Percentiles rank a stretch among this genome's conserved stretches.
phyloP scores from a whole-genome alignment of 2,797 vertebrate species.

The Phataginus tetradactyla region DNA sequence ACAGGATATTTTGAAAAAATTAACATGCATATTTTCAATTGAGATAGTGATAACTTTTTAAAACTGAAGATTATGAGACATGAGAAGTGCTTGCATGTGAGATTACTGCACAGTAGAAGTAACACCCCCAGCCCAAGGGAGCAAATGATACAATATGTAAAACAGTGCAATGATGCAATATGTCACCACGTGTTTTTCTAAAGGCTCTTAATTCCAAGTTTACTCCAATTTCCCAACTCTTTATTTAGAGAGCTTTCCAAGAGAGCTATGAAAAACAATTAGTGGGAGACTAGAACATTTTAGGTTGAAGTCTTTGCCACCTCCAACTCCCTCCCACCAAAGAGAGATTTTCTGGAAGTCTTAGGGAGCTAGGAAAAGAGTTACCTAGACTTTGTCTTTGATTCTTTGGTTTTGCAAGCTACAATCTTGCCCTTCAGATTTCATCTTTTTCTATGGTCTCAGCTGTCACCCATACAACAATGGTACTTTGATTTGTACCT shows the following conservation, averaged over 20 bases:
- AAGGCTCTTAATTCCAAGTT: conserved; percentile 34
- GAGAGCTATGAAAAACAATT: conserved; percentile 27
- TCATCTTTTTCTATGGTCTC: not conserved
- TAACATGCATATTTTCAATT: not conserved
- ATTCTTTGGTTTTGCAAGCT: not conserved
- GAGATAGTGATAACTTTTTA: not conserved
- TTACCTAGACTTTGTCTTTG: not conserved
- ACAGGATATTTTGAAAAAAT: not conserved
- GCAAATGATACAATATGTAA: not conserved
- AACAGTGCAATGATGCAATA: not conserved
- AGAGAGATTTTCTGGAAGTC: not conserved
- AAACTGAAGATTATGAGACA: conserved; percentile 13
- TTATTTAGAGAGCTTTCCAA: conserved; percentile 18
- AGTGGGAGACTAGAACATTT: not conserved
- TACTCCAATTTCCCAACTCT: not conserved
- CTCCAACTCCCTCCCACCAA: not conserved
- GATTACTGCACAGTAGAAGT: not conserved
- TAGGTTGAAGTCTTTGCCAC: not conserved
- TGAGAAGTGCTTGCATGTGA: not conserved
- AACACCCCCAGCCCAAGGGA: not conserved
- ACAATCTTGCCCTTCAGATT: not conserved
- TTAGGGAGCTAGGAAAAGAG: not conserved
- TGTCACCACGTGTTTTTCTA: not conserved
- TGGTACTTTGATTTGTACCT: not conserved
- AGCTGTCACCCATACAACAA: not conserved